Percentiles rank a stretch among this genome's conserved stretches.
These are phyloP conservation scores for Subacronicta megacephala DNA, from an alignment of 2,888 invertebrate genomes.

Conservation along the genomic window DNA sequence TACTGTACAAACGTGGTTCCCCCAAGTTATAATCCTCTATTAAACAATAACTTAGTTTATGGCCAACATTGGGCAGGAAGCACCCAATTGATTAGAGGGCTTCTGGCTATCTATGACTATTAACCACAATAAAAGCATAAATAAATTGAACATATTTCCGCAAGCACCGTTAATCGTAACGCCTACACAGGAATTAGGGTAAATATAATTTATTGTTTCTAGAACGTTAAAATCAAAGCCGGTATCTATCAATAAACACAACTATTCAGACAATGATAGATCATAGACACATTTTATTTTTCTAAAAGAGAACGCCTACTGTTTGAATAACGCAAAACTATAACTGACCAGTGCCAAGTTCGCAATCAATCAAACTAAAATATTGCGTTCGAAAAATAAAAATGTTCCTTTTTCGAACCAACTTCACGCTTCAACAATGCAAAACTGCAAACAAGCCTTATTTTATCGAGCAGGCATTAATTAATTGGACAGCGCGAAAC, in stretches of 20 bases:
- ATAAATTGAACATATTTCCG: slow-evolving; percentile 30
- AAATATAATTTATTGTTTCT: no score
- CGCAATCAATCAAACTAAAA: slow-evolving; percentile 6
- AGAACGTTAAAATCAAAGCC: no score
- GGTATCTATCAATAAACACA: no score
- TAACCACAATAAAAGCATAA: slow-evolving; percentile 25
- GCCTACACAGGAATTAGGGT: slow-evolving; percentile 1
- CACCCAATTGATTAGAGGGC: slow-evolving; percentile 34
- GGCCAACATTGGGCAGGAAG: slow-evolving; percentile 31
- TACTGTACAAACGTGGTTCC: neutral
- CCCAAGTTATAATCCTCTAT: neutral
- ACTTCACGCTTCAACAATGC: slow-evolving; percentile 16
- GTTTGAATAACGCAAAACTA: neutral
- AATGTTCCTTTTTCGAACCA: slow-evolving; percentile 29
- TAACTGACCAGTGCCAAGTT: neutral
- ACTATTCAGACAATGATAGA: neutral
- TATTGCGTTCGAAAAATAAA: slow-evolving; percentile 5
- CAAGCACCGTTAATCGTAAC: slow-evolving; percentile 28
- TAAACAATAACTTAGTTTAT: slow-evolving; percentile 23
- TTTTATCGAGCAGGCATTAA: slow-evolving; percentile 30
- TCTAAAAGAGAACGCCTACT: no score
- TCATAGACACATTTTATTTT: neutral
- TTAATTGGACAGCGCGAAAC: slow-evolving; percentile 33
- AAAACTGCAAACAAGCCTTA: slow-evolving; percentile 25
- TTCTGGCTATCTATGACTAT: slow-evolving; percentile 5